phyloP scores from a whole-genome alignment of 2,113 vertebrate species.

The Mesitornis unicolor region DNA sequence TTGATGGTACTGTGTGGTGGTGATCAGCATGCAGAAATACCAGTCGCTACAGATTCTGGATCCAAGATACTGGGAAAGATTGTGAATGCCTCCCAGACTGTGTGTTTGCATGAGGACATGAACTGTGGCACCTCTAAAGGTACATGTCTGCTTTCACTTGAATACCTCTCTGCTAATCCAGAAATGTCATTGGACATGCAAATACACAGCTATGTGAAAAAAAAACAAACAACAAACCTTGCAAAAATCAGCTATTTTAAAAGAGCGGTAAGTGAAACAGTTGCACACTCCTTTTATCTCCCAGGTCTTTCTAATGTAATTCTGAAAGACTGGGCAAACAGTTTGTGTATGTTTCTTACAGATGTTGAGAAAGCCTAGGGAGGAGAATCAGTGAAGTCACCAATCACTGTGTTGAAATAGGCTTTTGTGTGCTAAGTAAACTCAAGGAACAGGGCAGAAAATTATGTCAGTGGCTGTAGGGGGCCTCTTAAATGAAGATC shows the following conservation, averaged over 20 bases:
- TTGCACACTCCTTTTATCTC: rapidly evolving
- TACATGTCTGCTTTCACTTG: not conserved
- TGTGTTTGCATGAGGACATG: not conserved
- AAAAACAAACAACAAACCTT: not conserved
- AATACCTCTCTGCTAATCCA: not conserved
- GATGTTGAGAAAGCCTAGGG: not conserved
- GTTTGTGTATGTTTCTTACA: not conserved
- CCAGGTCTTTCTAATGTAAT: not conserved
- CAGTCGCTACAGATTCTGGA: not conserved
- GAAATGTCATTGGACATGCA: not conserved
- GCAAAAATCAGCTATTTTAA: not conserved
- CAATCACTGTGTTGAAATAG: not conserved
- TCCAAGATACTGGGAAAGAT: not conserved
- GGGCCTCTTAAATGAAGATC: conserved; percentile 10
- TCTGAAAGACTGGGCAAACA: not conserved
- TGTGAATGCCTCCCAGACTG: not conserved
- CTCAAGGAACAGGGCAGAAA: conserved; percentile 3
- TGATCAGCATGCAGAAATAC: not conserved
- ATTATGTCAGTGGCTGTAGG: conserved; percentile 18
- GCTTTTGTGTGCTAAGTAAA: not conserved
- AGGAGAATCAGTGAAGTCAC: not conserved
- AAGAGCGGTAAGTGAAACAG: not conserved
- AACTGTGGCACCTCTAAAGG: not conserved
- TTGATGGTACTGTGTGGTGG: rapidly evolving
- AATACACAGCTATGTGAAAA: not conserved